Base-by-base conservation (phyloP, 2,888 invertebrate species). In the Dusona sp. region DNA sequence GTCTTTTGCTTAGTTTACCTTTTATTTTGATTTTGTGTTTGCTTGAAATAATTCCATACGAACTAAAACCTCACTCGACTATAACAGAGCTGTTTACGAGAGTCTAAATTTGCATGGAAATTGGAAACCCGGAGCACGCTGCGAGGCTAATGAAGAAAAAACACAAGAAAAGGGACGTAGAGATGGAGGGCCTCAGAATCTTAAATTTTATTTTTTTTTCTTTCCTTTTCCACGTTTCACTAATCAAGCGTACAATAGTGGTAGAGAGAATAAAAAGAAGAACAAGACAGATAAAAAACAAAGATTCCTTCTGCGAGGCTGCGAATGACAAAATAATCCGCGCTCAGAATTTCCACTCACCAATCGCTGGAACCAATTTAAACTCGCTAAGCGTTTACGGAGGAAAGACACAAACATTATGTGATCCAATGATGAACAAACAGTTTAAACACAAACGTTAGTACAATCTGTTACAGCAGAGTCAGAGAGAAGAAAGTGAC, bases 311-410 rank as follows among this genome's bases (percentile, higher is more conserved):
- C 77, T 22, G 42, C 29, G 74, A 61, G 45, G 45, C 48, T 68
- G 57, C 16, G 38, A 70, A 79, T 36, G 33, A 36, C 25, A 38
- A 29, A 38, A 68, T 33, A n/a, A 22, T 83, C 36, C 72, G 73
- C 75, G 84, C 84, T 82, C 87, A 84, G 84, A 87, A 87, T 87
- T 87, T 87, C 82, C 87, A 79, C 78, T 84, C 81, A 81, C 84
- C 81, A 86, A 42, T 68, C 64, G 74, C 81, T 74, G 86, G 84
- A 78, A 84, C 72, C 65, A 79, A 83, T 83, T 61, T 33, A 25
- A 65, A 68, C 42, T 81, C 57, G 36, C n/a, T 42, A 68, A 57
- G 67, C 36, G 38, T 73, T 25, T 61, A 22, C 29, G 36, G 9
- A 22, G 45, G 70, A 36, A 38, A 29, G 29, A 73, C 57, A 51